Percentiles rank a stretch among this genome's conserved stretches.
These are phyloP conservation scores for Drosophila ercepeae DNA, from an alignment of 1,140 invertebrate genomes.

Conservation along the genomic window DNA sequence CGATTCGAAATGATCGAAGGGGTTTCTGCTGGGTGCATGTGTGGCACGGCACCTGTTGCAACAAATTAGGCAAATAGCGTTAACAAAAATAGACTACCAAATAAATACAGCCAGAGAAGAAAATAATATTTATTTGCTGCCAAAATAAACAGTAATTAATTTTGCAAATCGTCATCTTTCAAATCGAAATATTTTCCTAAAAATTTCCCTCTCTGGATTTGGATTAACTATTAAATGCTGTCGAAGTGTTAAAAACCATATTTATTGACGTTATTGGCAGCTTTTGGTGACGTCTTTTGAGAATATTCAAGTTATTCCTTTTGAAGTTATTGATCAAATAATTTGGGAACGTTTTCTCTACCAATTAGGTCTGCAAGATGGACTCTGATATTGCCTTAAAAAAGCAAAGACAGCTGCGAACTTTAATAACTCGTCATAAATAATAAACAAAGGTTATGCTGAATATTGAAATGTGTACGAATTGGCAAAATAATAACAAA, in stretches of 20 bases:
- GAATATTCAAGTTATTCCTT: background rate
- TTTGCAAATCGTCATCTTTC: conserved; percentile 1
- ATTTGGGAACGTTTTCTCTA: no score
- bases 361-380: background rate
- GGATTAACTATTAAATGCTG: background rate
- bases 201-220: conserved; percentile 8
- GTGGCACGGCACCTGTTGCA: conserved; percentile 64
- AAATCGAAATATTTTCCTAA: conserved; percentile 4
- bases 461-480: conserved; percentile 20
- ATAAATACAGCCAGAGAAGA: conserved; percentile 20
- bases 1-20: conserved; percentile 3
- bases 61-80: conserved; percentile 50
- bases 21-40: background rate
- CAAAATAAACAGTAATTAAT: conserved; percentile 39
- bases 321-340: background rate
- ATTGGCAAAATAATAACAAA: conserved; percentile 24
- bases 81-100: conserved; percentile 21
- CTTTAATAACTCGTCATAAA: conserved; percentile 50
- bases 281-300: conserved; percentile 25
- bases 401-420: conserved; percentile 38
- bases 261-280: conserved; percentile 33
- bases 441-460: conserved; percentile 47
- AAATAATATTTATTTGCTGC: conserved; percentile 17
- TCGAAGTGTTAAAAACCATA: conserved; percentile 14
- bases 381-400: background rate